A percentile compares a stretch with the other conserved stretches of the same genome.
These are phyloP conservation scores for Cynopterus sphinx DNA, from an alignment of 2,797 vertebrate genomes.

Conservation along the genomic window DNA sequence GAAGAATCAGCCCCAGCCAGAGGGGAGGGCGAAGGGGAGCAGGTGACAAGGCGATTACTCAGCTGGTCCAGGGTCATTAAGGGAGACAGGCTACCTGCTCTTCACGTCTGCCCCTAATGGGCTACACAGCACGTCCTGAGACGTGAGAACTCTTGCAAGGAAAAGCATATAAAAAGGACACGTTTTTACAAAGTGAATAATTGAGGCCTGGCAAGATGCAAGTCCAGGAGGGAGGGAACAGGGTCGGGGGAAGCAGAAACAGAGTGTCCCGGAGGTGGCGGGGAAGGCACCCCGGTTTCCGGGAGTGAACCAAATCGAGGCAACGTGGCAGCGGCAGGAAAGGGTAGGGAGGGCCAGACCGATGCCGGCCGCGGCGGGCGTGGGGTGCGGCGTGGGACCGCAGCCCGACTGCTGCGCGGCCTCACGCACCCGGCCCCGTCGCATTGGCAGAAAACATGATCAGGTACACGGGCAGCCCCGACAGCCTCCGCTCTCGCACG, in stretches of 20 bases:
- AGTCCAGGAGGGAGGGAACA: neutral
- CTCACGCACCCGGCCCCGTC: fast-evolving
- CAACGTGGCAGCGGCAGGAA: fast-evolving
- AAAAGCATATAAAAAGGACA: neutral
- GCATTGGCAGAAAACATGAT: slow-evolving; percentile 96
- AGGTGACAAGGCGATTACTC: fast-evolving
- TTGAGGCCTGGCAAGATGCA: neutral
- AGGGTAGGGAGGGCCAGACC: neutral
- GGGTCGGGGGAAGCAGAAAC: neutral
- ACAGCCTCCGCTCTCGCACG: slow-evolving; percentile 96
- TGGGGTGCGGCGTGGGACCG: fast-evolving
- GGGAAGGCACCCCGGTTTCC: neutral
- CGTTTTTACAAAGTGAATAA: slow-evolving; percentile 27
- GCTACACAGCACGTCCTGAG: neutral
- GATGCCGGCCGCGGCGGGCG: fast-evolving
- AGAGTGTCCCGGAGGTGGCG: neutral
- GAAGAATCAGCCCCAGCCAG: neutral
- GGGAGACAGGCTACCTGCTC: neutral
- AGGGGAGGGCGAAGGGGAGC: neutral
- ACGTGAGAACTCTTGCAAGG: neutral
- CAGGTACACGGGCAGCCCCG: slow-evolving; percentile 97
- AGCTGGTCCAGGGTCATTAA: neutral
- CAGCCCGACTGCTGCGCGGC: fast-evolving
- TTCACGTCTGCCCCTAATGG: neutral
- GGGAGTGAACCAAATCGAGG: neutral